A percentile compares a stretch with the other conserved stretches of the same genome.
phyloP scores from a whole-genome alignment of 2,888 invertebrate species.

The Ectemnius continuus region DNA sequence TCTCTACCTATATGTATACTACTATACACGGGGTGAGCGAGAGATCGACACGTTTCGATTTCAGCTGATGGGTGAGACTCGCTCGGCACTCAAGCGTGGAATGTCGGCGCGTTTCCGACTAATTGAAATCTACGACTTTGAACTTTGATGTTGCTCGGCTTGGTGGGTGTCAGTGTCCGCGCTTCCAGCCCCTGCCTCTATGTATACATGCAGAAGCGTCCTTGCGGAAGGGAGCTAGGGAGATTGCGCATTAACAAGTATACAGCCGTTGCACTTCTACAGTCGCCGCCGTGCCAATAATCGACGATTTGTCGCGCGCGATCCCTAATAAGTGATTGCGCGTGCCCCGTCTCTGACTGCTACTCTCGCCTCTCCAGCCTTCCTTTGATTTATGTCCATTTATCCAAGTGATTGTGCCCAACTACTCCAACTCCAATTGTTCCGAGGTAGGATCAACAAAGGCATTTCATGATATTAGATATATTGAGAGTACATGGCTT shows the following conservation, averaged over 20 bases:
- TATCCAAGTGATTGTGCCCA: background rate
- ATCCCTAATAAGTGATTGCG: constrained; percentile 60
- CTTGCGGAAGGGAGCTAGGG: too few relatives aligned
- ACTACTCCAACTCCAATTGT: background rate
- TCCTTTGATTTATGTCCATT: constrained; percentile 40
- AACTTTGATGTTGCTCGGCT: constrained; percentile 56
- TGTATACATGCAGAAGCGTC: too few relatives aligned
- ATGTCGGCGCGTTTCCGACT: constrained; percentile 35
- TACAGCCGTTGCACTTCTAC: constrained; percentile 11
- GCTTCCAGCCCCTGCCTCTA: too few relatives aligned
- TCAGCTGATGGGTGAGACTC: background rate
- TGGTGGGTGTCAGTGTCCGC: constrained; percentile 1
- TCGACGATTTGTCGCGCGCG: constrained; percentile 51
- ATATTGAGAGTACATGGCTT: too few relatives aligned
- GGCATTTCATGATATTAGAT: too few relatives aligned
- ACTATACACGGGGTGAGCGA: too few relatives aligned
- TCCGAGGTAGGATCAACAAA: too few relatives aligned
- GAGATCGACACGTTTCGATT: too few relatives aligned
- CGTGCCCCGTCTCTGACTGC: constrained; percentile 34
- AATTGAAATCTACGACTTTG: constrained; percentile 76
- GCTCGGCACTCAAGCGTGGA: background rate
- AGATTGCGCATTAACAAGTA: constrained; percentile 37
- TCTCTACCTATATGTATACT: background rate
- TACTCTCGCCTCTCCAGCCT: constrained; percentile 27
- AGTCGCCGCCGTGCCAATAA: constrained; percentile 39